These are phyloP conservation scores for Pampus argenteus DNA, from an alignment of 2,797 vertebrate species.

Conservation along the genomic window DNA sequence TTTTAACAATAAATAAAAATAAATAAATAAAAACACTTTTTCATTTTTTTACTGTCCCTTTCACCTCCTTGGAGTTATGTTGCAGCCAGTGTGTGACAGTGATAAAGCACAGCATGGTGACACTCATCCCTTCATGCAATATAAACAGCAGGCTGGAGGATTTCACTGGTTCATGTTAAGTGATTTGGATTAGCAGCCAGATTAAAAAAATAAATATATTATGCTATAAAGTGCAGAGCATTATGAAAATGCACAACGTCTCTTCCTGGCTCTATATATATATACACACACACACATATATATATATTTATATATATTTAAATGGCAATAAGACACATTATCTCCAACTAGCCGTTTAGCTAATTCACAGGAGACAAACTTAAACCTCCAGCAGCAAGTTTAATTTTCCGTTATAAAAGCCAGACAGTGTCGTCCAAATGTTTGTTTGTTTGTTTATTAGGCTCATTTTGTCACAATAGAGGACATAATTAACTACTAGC, in stretches of 20 bases:
- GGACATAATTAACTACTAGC: neutral
- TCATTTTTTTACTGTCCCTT: conserved; percentile 31
- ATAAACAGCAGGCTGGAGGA: conserved; percentile 30
- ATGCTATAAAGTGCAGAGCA: conserved; percentile 54
- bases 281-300: neutral
- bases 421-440: neutral
- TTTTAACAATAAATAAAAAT: conserved; percentile 43
- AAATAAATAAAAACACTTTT: conserved; percentile 45
- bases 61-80: conserved; percentile 6
- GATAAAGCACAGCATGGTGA: conserved; percentile 37
- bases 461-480: too few relatives aligned
- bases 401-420: neutral
- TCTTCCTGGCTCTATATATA: neutral
- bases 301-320: neutral
- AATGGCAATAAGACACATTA: conserved; percentile 24
- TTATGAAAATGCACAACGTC: conserved; percentile 55
- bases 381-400: neutral
- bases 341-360: neutral
- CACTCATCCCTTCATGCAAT: conserved; percentile 44
- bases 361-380: neutral
- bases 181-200: conserved; percentile 65
- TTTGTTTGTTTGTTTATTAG: neutral
- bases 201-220: conserved; percentile 63
- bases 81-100: conserved; percentile 27
- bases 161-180: conserved; percentile 49